Evolutionary conservation across 2,888 invertebrate genomes (phyloP).

Genomic region (Bellardia bayeri): DNA sequence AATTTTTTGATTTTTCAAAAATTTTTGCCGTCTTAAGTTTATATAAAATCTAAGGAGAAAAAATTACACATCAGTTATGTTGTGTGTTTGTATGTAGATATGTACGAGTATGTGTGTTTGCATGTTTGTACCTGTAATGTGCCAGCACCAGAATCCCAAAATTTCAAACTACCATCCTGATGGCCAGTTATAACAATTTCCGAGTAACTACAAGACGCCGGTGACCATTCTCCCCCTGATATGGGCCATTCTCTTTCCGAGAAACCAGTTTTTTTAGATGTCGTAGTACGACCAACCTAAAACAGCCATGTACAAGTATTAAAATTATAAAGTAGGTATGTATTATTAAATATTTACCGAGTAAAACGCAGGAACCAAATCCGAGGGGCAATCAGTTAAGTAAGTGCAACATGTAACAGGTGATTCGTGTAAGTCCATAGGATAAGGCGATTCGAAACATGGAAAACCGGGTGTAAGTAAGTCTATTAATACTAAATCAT

Average conservation of each 20-base stretch:
- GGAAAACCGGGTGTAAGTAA: slow-evolving; percentile 97
- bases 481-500: slow-evolving; percentile 99
- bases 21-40: slow-evolving; percentile 98
- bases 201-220: slow-evolving; percentile 97
- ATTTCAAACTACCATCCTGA: slow-evolving; percentile 99
- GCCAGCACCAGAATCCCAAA: slow-evolving; percentile 99
- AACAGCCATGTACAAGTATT: background rate
- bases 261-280: slow-evolving; percentile 92
- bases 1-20: slow-evolving; percentile 86
- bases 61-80: background rate
- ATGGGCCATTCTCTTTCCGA: slow-evolving; percentile 98
- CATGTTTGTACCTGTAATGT: slow-evolving; percentile 88
- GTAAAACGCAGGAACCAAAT: slow-evolving; percentile 98
- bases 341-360: slow-evolving; percentile 86
- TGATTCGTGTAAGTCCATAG: slow-evolving; percentile 99
- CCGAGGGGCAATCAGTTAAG: slow-evolving; percentile 98
- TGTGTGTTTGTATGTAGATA: background rate
- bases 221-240: slow-evolving; percentile 97
- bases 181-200: slow-evolving; percentile 99
- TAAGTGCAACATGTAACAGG: slow-evolving; percentile 98
- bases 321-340: background rate
- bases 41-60: slow-evolving; percentile 89
- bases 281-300: slow-evolving; percentile 88
- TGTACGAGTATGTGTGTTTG: background rate
- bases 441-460: slow-evolving; percentile 99